Evolutionary conservation across 2,113 vertebrate species (phyloP), one percentile per base, ranked within the genome.

Genomic region (Elephantulus edwardii): DNA sequence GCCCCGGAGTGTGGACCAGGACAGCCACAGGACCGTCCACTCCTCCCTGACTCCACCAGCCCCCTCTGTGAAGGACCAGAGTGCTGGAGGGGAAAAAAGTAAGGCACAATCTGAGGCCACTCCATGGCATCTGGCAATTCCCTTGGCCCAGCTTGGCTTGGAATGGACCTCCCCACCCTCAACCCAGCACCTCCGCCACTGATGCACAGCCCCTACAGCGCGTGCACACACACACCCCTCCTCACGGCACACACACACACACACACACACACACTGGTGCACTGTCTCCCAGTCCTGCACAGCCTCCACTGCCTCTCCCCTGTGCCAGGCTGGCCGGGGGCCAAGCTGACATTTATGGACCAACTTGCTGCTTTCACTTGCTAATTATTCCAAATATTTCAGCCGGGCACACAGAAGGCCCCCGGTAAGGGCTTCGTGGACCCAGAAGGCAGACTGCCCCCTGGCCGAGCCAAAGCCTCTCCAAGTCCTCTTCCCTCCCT

Each of bases 321-420:
- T 96, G 50, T 70, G 19, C 93, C 95, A 42, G 70, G 0, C 26
- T 96, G 98, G 98, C 97, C 50, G 0, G 0, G 6, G 93, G 95
- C 97, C 98, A 96, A 86, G 92, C 95, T 96, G 96, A 97, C 97
- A 96, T 97, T 95, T 96, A 93, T 4, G 1, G 0, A 35, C 79
- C 78, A 88, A 91, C 89, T 85, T 13, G 86, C 89, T 76, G 95
- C 97, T 97, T 98, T 98, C 97, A 98, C 97, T 98, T 98, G 98
- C 97, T 98, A 98, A 98, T 98, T 97, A 97, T 97, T 97, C 97
- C 97, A 98, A 97, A 98, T 98, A 98, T 97, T 97, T 87, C 93
- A 76, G 78, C 56, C 58, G 86, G 80, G 72, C 80, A 3, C 66
- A 52, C 33, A 60, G 92, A 35, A 0, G 56, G 91, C 50, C 52